Evolutionary conservation across 1,140 invertebrate genomes (phyloP), one percentile per base, ranked within the genome.

Genomic region (Micrasema longulum): DNA sequence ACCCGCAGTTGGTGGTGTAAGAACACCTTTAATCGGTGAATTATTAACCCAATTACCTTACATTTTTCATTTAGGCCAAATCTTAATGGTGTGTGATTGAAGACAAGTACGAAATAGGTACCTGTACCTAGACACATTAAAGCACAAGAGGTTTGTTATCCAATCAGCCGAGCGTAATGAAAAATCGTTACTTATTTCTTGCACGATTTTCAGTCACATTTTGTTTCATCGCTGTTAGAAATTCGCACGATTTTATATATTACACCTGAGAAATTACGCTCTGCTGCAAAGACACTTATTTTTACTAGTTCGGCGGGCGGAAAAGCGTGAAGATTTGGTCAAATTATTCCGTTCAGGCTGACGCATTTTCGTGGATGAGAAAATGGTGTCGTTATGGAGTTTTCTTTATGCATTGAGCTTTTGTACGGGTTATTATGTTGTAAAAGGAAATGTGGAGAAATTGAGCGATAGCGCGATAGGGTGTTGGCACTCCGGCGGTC

Each of bases 221-320:
- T 23, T 55, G 26, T 55, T 23, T 14, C 52, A 55, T 55, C 52
- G 10, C 10, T 12, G 52, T 26, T 31, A 55, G 14, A 55, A 55
- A 55, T 55, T 31, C 26, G 43, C 23, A 22, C 52, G 9, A 6
- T 55, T 48, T 55, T 55, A 55, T 55, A 26, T 55, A 55, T 35
- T 31, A 14, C 23, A 55, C 52, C 52, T 14, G 52, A 55, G 5
- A 48, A 53, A 36, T 55, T 26, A 55, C 52, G 52, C 12, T 9
- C 5, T 16, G 12, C 31, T 35, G 35, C 52, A 47, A 16, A 5
- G n/a, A n/a, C 43, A n/a, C 41, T 43, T n/a, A 31, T 31, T 31
- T 4, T 22, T 22, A 26, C 35, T 31, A 23, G 52, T 26, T 11
- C 52, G 52, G 12, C 9, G 23, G 52, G 3, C 26, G 26, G 26